phyloP scores from a whole-genome alignment of 2,113 vertebrate species.

The Nibea coibor region DNA sequence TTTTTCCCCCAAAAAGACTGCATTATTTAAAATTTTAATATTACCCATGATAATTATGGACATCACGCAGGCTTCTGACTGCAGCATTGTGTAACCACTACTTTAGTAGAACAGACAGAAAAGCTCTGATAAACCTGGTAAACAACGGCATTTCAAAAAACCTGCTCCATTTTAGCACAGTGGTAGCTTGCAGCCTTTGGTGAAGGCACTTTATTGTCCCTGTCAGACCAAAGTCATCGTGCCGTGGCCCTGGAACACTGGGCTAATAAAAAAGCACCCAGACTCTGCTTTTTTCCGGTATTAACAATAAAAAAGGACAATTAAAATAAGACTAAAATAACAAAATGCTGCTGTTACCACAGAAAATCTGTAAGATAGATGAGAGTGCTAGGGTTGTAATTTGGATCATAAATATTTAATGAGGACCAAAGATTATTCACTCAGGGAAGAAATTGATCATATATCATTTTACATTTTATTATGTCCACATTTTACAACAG shows the following conservation, averaged over 20 bases:
- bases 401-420: slow-evolving; percentile 45
- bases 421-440: slow-evolving; percentile 30
- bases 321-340: not conserved
- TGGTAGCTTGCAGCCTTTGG: slow-evolving; percentile 22
- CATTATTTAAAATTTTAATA: not conserved
- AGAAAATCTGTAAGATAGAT: slow-evolving; percentile 7
- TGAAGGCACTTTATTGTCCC: slow-evolving; percentile 28
- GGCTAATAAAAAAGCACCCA: slow-evolving; percentile 39
- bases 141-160: slow-evolving; percentile 38
- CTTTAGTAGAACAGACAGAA: not conserved
- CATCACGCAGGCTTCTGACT: slow-evolving; percentile 23
- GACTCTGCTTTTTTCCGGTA: not conserved
- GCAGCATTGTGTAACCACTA: slow-evolving; percentile 23
- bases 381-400: slow-evolving; percentile 16
- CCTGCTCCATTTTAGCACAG: slow-evolving; percentile 27
- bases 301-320: slow-evolving; percentile 18
- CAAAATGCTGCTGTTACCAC: slow-evolving; percentile 9
- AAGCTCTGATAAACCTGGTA: slow-evolving; percentile 17
- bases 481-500: not conserved
- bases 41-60: slow-evolving; percentile 9
- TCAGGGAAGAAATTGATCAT: slow-evolving; percentile 5
- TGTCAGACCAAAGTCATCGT: slow-evolving; percentile 54
- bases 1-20: not conserved
- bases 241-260: slow-evolving; percentile 10
- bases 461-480: not conserved